Evolutionary conservation across 37 sponge, comb jelly and placozoan genomes (phyloP).

Genomic region (Spongia lamella): DNA sequence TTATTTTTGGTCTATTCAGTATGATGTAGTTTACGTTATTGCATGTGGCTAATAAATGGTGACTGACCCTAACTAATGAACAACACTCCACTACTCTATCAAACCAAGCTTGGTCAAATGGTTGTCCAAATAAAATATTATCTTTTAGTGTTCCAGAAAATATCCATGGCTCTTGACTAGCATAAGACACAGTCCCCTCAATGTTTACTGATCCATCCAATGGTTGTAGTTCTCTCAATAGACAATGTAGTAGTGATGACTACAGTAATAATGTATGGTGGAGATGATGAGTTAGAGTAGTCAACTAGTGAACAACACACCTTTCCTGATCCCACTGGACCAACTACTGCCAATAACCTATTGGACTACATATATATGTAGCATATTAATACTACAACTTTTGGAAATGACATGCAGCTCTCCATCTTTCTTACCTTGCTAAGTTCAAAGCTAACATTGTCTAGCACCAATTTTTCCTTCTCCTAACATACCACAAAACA

Average conservation of each 20-base stretch:
- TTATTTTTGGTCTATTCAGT: too few relatives aligned
- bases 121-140: slow-evolving; percentile 53
- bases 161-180: slow-evolving; percentile 58
- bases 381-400: too few relatives aligned
- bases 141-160: slow-evolving; percentile 61
- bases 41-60: too few relatives aligned
- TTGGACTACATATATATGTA: too few relatives aligned
- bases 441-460: slow-evolving; percentile 27
- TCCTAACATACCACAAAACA: too few relatives aligned
- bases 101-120: slow-evolving; percentile 47
- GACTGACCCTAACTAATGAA: slow-evolving; percentile 25
- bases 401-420: background rate
- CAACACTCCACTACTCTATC: slow-evolving; percentile 39
- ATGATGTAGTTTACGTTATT: too few relatives aligned
- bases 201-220: slow-evolving; percentile 29
- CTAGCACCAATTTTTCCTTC: slow-evolving; percentile 1
- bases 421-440: slow-evolving; percentile 11
- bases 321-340: slow-evolving; percentile 55
- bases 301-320: background rate
- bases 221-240: slow-evolving; percentile 45
- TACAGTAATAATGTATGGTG: background rate
- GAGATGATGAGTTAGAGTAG: background rate
- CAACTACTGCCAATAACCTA: slow-evolving; percentile 31
- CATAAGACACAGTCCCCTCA: slow-evolving; percentile 32
- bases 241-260: slow-evolving; percentile 45